Conservation (phyloP, 2,113 vertebrate genomes). For the Burhinus bistriatus region DNA sequence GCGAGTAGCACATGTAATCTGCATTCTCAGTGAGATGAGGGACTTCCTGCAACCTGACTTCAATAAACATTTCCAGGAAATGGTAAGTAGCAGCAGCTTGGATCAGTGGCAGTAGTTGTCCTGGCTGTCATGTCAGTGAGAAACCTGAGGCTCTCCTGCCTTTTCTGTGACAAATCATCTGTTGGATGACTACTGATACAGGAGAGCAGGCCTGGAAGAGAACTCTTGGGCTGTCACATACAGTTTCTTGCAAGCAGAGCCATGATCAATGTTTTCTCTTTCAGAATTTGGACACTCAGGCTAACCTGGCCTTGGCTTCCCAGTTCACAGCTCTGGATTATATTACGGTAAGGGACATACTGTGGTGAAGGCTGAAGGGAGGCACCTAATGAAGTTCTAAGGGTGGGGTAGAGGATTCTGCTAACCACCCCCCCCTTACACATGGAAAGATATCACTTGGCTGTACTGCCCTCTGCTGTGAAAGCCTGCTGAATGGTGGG, state of each 20-base stretch:
- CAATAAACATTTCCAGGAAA: conserved; percentile 57
- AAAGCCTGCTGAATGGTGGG: not conserved
- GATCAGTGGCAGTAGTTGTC: not conserved
- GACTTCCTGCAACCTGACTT: conserved; percentile 66
- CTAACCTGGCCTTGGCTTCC: conserved; percentile 56
- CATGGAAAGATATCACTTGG: rapidly evolving
- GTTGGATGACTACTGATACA: not conserved
- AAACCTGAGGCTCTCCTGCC: not conserved
- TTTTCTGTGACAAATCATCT: not conserved
- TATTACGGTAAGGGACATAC: conserved; percentile 53
- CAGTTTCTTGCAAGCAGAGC: not conserved
- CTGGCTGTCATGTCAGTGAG: not conserved
- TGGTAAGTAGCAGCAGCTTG: conserved; percentile 37
- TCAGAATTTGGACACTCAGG: conserved; percentile 66
- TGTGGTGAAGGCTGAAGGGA: not conserved
- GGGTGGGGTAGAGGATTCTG: not conserved
- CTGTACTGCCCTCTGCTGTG: not conserved
- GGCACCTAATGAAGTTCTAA: not conserved
- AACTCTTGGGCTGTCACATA: not conserved
- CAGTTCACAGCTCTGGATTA: conserved; percentile 68
- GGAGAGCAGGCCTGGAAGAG: not conserved
- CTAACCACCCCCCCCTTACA: not conserved
- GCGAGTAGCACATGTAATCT: conserved; percentile 33
- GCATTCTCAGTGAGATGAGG: conserved; percentile 68
- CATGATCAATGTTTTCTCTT: not conserved